Evolutionary conservation across 2,888 invertebrate genomes (phyloP).

Genomic region (Cryptus armator): DNA sequence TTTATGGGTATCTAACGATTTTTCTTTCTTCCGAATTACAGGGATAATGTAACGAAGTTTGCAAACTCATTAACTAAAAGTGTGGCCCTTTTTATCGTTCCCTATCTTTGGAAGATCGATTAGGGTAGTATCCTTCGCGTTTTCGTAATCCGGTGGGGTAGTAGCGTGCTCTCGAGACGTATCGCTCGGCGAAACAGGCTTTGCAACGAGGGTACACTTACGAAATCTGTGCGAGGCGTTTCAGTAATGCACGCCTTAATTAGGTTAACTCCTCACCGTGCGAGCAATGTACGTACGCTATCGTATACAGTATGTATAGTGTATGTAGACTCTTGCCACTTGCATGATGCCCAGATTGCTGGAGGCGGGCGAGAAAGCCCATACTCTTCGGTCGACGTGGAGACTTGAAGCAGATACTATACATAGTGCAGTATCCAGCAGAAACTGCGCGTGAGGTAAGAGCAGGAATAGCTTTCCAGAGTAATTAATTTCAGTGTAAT

Average conservation of each 20-base stretch:
- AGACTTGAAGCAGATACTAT: conserved; percentile 36
- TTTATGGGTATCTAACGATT: background rate
- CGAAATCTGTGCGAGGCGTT: conserved; percentile 62
- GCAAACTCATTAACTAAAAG: conserved; percentile 56
- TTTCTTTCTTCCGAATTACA: background rate
- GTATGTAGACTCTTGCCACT: conserved; percentile 66
- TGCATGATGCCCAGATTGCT: conserved; percentile 63
- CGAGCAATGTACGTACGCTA: conserved; percentile 57
- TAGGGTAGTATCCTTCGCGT: conserved; percentile 43
- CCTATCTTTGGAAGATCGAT: conserved; percentile 56
- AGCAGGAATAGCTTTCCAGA: conserved; percentile 50
- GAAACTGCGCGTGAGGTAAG: conserved; percentile 5
- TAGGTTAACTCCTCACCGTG: conserved; percentile 74
- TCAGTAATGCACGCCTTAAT: conserved; percentile 78
- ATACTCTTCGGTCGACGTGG: conserved; percentile 52
- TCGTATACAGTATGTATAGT: conserved; percentile 57
- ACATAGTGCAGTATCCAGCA: conserved; percentile 22
- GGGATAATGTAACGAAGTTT: conserved; percentile 1
- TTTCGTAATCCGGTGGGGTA: conserved; percentile 61
- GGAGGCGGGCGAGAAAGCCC: conserved; percentile 56
- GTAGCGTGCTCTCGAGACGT: conserved; percentile 61
- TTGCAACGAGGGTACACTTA: conserved; percentile 49
- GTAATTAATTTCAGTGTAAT: conserved; percentile 46
- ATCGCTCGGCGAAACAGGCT: conserved; percentile 53
- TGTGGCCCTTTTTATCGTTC: conserved; percentile 18